Evolutionary conservation across 1,140 invertebrate genomes (phyloP).

Genomic region (Apis dorsata): DNA sequence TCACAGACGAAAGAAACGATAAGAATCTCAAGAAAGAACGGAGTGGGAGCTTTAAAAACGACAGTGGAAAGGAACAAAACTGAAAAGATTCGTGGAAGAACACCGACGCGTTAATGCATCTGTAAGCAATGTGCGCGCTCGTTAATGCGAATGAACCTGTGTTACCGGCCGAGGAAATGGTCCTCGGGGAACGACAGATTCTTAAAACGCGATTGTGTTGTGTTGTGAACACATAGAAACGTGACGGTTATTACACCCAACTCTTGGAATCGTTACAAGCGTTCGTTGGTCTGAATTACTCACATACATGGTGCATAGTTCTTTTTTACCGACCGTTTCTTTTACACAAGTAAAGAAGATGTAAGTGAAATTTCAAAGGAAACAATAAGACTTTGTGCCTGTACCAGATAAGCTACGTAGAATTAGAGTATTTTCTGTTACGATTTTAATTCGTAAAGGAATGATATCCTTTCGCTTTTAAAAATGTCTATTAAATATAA

Average conservation of each 20-base stretch:
- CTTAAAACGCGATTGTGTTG: background rate
- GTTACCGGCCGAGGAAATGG: background rate
- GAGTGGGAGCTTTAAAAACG: background rate
- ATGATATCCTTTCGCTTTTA: too few relatives aligned
- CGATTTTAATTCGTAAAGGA: background rate
- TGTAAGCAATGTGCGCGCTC: background rate
- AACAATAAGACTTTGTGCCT: conserved; percentile 5
- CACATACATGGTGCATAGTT: background rate
- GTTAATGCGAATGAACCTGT: background rate
- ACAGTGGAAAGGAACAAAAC: background rate
- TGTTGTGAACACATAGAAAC: background rate
- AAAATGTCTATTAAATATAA: background rate
- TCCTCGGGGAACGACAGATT: background rate
- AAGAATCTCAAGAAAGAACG: conserved; percentile 1
- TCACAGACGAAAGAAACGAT: background rate
- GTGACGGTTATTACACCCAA: background rate
- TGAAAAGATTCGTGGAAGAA: background rate
- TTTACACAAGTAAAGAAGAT: background rate
- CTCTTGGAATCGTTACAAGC: conserved; percentile 3
- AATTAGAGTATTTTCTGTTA: conserved; percentile 8
- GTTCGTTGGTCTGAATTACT: background rate
- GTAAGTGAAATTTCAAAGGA: conserved; percentile 8
- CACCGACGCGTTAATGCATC: background rate
- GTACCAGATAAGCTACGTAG: background rate
- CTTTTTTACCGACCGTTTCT: background rate